A percentile compares a stretch with the other conserved stretches of the same genome.
phyloP scores from a whole-genome alignment of 2,113 vertebrate species.

The Dipodomys ordii region DNA sequence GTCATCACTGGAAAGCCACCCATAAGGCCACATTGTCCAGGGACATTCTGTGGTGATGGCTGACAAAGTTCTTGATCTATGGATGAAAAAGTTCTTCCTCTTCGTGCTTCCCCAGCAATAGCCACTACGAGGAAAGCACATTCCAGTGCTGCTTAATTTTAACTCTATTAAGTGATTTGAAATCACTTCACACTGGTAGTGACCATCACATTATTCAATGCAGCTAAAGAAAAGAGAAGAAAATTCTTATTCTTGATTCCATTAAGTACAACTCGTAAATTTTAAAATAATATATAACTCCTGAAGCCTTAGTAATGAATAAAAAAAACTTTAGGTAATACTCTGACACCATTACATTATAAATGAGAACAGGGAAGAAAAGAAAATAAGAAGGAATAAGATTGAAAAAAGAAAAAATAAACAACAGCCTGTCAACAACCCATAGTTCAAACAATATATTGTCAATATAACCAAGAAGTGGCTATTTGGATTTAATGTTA shows the following conservation, averaged over 20 bases:
- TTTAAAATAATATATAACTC: background rate
- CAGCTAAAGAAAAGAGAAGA: background rate
- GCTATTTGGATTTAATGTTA: constrained; percentile 55
- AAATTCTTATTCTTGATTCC: background rate
- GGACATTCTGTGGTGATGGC: background rate
- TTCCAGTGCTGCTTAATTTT: constrained; percentile 22
- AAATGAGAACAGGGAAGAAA: constrained; percentile 38
- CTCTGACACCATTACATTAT: background rate
- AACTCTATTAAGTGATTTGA: background rate
- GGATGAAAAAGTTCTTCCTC: background rate
- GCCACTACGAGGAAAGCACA: background rate
- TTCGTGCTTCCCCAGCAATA: background rate
- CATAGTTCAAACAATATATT: constrained; percentile 46
- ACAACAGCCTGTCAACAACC: background rate
- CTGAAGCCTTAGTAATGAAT: background rate
- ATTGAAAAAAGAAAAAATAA: background rate
- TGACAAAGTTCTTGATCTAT: background rate
- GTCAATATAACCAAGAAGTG: constrained; percentile 44
- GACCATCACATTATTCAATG: background rate
- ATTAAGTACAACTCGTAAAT: background rate
- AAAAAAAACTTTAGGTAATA: constrained; percentile 2
- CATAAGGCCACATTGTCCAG: background rate
- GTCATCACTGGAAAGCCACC: background rate
- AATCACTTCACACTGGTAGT: background rate
- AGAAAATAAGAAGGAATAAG: background rate